phyloP scores from a whole-genome alignment of 1,140 invertebrate genomes.

The Lepidostoma basale region DNA sequence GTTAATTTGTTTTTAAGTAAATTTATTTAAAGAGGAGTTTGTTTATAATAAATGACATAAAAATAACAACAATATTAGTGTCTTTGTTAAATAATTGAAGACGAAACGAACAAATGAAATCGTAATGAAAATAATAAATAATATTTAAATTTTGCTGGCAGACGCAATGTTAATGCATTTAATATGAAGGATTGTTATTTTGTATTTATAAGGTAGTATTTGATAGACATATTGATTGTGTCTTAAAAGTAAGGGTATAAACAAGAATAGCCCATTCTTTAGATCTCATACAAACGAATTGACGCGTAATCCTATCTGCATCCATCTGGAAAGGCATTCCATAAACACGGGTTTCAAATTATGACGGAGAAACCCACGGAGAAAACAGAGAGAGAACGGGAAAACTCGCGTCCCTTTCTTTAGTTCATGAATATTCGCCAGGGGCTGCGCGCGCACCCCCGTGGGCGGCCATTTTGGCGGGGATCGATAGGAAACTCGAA shows the following conservation, averaged over 20 bases:
- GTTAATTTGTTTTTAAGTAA: too few species aligned
- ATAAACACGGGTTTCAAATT: constrained; percentile 16
- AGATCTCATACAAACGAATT: constrained; percentile 13
- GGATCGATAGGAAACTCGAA: constrained; percentile 28
- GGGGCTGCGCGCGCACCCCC: constrained; percentile 28
- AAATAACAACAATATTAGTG: too few species aligned
- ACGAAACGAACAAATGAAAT: too few species aligned
- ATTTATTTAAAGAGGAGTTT: too few species aligned
- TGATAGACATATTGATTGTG: too few species aligned
- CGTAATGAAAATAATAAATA: neutral
- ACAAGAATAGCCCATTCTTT: neutral
- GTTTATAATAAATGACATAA: too few species aligned
- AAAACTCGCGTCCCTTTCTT: neutral
- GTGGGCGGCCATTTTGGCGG: constrained; percentile 26
- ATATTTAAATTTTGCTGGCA: neutral
- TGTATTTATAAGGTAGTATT: too few species aligned
- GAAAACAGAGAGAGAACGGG: neutral
- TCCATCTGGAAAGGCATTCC: constrained; percentile 15
- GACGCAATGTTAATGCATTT: neutral
- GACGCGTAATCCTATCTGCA: constrained; percentile 29
- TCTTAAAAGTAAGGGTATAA: neutral
- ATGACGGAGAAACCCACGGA: constrained; percentile 22
- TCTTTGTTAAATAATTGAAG: too few species aligned
- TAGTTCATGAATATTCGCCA: constrained; percentile 30
- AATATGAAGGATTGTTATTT: too few species aligned